phyloP scores from a whole-genome alignment of 1,140 invertebrate species.

The Hestina assimilis region DNA sequence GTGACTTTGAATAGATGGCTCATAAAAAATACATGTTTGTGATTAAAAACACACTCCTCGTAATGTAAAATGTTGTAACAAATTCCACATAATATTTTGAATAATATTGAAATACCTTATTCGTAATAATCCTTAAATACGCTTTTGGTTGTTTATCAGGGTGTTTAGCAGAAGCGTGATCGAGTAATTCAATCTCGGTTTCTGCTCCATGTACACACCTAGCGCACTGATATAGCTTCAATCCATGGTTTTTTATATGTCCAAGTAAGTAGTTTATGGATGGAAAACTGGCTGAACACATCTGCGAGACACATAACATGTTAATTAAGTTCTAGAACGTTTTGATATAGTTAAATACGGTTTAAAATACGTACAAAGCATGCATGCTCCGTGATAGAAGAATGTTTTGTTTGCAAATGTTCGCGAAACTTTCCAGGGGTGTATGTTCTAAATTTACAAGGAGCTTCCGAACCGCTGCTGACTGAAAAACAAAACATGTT shows the following conservation, averaged over 20 bases:
- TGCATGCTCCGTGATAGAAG: constrained; percentile 13
- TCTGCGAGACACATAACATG: constrained; percentile 32
- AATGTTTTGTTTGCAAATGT: constrained; percentile 44
- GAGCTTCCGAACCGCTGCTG: constrained; percentile 8
- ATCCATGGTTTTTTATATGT: constrained; percentile 55
- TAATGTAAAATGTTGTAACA: too few relatives aligned
- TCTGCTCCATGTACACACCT: constrained; percentile 63
- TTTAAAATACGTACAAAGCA: constrained; percentile 49
- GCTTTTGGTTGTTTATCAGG: constrained; percentile 74
- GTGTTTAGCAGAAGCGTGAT: constrained; percentile 80
- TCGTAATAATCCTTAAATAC: constrained; percentile 56
- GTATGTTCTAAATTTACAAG: constrained; percentile 53
- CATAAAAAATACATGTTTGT: background rate
- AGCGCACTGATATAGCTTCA: constrained; percentile 64
- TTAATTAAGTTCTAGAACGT: background rate
- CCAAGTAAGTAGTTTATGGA: constrained; percentile 33
- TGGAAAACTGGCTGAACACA: constrained; percentile 22
- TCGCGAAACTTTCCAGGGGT: constrained; percentile 52
- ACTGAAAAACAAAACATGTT: constrained; percentile 30
- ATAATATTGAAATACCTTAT: constrained; percentile 40
- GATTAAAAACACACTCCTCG: too few relatives aligned
- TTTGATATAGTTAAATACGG: background rate
- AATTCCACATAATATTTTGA: background rate
- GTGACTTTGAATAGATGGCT: background rate
- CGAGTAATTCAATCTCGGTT: constrained; percentile 77